A percentile compares a stretch with the other conserved stretches of the same genome.
phyloP scores from a whole-genome alignment of 1,140 invertebrate species.

The Acromyrmex echinatior region DNA sequence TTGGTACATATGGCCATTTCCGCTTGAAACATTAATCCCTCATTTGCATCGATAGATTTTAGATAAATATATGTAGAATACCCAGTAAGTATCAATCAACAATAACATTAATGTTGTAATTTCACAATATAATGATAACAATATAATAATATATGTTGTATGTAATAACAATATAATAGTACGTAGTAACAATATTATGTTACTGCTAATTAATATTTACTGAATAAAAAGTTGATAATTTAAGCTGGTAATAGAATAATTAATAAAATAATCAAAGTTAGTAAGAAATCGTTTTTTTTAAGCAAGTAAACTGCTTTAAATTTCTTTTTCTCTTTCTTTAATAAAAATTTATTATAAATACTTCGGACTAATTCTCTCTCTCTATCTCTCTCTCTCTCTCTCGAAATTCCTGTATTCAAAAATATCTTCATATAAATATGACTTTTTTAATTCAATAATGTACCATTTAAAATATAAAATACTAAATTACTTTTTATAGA shows the following conservation, averaged over 20 bases:
- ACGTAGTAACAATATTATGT: no score
- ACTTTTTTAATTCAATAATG: neutral
- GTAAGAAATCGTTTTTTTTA: neutral
- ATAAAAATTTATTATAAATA: neutral
- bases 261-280: no score
- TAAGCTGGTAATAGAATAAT: no score
- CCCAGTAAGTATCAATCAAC: no score
- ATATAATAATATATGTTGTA: no score
- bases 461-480: neutral
- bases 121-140: no score
- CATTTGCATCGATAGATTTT: neutral
- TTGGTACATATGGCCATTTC: slow-evolving; percentile 26
- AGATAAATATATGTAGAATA: neutral
- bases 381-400: no score
- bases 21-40: neutral
- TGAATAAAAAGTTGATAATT: neutral
- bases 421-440: neutral
- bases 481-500: neutral
- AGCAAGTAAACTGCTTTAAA: neutral
- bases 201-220: no score
- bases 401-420: neutral
- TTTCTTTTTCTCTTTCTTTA: neutral
- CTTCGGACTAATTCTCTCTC: no score
- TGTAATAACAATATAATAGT: no score
- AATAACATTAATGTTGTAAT: no score